Evolutionary conservation across 2,797 vertebrate genomes (phyloP).

Genomic region (Sylvia borin): DNA sequence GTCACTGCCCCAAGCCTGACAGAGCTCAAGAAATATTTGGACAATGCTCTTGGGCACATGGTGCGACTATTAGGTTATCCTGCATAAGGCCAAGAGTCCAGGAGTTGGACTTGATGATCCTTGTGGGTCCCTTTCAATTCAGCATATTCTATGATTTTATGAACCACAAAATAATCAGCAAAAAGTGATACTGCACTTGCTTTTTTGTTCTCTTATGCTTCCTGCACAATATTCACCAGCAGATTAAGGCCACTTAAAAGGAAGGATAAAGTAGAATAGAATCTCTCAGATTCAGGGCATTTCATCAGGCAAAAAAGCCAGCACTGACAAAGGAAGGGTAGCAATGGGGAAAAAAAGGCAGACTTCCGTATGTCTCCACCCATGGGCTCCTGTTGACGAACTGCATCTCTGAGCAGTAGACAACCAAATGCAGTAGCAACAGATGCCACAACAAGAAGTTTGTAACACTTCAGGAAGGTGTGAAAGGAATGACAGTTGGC

Average conservation of each 20-base stretch:
- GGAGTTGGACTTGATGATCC: not conserved
- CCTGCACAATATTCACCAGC: not conserved
- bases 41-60: not conserved
- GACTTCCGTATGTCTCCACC: not conserved
- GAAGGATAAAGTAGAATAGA: not conserved
- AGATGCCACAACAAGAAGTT: slow-evolving; percentile 28
- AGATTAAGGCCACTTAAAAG: not conserved
- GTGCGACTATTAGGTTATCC: not conserved
- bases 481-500: slow-evolving; percentile 44
- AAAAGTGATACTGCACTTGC: not conserved
- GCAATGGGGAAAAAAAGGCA: not conserved
- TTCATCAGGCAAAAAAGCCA: not conserved
- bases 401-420: not conserved
- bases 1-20: not conserved
- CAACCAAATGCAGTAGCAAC: slow-evolving; percentile 10
- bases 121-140: not conserved
- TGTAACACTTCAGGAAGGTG: slow-evolving; percentile 31
- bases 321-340: not conserved
- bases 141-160: not conserved
- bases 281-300: not conserved
- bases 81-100: not conserved
- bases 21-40: not conserved
- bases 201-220: not conserved
- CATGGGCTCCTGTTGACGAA: not conserved
- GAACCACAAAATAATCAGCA: not conserved